phyloP scores from a whole-genome alignment of 2,113 vertebrate genomes.

The Triplophysa dalaica region DNA sequence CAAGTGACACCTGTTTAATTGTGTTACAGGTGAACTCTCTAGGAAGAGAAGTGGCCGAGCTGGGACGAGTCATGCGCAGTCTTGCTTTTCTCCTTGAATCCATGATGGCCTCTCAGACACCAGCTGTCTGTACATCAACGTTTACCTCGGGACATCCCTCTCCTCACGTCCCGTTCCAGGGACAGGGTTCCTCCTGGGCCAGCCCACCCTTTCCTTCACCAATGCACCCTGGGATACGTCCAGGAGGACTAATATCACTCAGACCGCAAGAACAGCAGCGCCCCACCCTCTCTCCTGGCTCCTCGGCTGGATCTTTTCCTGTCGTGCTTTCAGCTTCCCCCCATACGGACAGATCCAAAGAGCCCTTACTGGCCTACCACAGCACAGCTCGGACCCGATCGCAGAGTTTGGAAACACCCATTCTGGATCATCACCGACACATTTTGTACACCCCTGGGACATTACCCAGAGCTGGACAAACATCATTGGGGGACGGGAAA shows the following conservation, averaged over 20 bases:
- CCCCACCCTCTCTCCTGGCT: background rate
- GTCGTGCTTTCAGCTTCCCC: slow-evolving; percentile 23
- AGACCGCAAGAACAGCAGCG: slow-evolving; percentile 60
- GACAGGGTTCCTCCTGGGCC: slow-evolving; percentile 58
- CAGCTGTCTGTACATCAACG: slow-evolving; percentile 56
- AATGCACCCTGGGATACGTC: slow-evolving; percentile 47
- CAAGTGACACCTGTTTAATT: slow-evolving; percentile 40
- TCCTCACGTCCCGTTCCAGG: slow-evolving; percentile 16
- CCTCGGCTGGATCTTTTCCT: background rate
- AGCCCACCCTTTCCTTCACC: slow-evolving; percentile 55
- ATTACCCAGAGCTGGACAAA: slow-evolving; percentile 56
- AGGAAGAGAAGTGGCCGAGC: slow-evolving; percentile 71
- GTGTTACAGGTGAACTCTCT: slow-evolving; percentile 68
- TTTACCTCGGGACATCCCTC: slow-evolving; percentile 57
- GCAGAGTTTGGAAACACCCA: slow-evolving; percentile 48
- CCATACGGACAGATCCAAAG: slow-evolving; percentile 24
- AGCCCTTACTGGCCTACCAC: slow-evolving; percentile 38
- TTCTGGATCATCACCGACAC: slow-evolving; percentile 26
- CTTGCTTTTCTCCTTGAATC: slow-evolving; percentile 72
- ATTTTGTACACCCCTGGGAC: slow-evolving; percentile 53
- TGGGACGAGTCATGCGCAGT: slow-evolving; percentile 70
- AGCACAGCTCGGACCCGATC: slow-evolving; percentile 50
- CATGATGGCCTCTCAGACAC: slow-evolving; percentile 59
- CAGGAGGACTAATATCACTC: slow-evolving; percentile 38
- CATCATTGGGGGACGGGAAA: slow-evolving; percentile 13